These are phyloP conservation scores for Nemotelus pantherinus DNA, from an alignment of 2,888 invertebrate species.

Conservation along the genomic window DNA sequence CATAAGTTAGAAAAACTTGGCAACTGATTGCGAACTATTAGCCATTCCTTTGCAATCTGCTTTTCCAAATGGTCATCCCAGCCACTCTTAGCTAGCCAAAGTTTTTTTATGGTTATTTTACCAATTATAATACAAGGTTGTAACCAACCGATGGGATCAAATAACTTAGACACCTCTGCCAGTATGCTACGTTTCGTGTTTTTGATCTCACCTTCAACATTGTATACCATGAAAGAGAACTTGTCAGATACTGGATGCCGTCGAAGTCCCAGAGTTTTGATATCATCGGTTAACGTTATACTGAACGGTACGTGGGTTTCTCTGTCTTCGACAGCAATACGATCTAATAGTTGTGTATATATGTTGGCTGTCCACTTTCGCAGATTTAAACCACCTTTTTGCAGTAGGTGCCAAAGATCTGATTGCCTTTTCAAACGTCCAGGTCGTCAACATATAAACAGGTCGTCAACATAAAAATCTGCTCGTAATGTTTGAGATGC, in stretches of 20 bases:
- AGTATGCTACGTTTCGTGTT: constrained; percentile 18
- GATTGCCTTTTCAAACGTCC: background rate
- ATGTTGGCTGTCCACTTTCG: background rate
- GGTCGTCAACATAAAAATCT: background rate
- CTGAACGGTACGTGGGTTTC: background rate
- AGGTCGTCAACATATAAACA: background rate
- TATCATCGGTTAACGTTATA: background rate
- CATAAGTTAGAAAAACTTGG: too few relatives aligned
- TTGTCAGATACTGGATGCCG: too few relatives aligned
- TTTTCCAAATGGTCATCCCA: constrained; percentile 22
- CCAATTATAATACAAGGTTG: background rate
- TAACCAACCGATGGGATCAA: too few relatives aligned
- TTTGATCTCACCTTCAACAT: background rate
- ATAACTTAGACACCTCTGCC: constrained; percentile 1
- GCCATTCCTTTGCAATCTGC: background rate
- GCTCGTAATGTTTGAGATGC: too few relatives aligned
- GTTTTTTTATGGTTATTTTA: constrained; percentile 3
- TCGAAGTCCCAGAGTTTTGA: too few relatives aligned
- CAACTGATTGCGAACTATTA: too few relatives aligned
- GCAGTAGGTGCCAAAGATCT: background rate
- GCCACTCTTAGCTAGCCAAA: background rate
- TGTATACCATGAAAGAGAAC: background rate
- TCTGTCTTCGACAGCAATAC: background rate
- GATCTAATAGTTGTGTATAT: background rate
- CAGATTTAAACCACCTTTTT: background rate